phyloP scores from a whole-genome alignment of 2,888 invertebrate genomes.

The Hydraecia micacea region DNA sequence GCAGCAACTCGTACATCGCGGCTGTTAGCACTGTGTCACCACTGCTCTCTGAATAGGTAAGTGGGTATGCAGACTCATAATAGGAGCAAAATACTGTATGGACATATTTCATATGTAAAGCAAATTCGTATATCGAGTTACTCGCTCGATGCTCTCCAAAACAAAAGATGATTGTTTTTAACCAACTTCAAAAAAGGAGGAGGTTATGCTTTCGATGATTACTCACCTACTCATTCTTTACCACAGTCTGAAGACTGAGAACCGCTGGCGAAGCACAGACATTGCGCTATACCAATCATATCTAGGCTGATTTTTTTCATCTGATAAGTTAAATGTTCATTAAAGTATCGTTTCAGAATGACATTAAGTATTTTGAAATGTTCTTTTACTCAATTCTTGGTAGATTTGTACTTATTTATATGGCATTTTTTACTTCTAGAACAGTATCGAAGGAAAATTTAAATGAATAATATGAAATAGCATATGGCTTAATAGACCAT shows the following conservation, averaged over 20 bases:
- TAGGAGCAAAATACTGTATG: neutral
- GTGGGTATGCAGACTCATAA: neutral
- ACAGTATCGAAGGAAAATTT: neutral
- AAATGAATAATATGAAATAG: neutral
- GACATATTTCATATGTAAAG: neutral
- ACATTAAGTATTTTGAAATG: neutral
- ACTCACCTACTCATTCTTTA: neutral
- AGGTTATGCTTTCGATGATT: neutral
- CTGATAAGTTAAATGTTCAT: neutral
- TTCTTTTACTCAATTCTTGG: neutral
- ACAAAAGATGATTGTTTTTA: neutral
- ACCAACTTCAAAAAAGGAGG: neutral
- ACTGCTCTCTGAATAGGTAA: too few relatives aligned
- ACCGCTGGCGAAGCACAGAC: neutral
- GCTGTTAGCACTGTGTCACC: too few relatives aligned
- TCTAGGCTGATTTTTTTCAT: neutral
- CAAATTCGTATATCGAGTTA: neutral
- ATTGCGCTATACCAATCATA: too few relatives aligned
- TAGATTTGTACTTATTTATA: neutral
- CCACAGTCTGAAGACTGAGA: neutral
- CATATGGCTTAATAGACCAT: neutral
- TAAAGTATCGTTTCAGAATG: neutral
- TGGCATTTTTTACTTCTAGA: neutral
- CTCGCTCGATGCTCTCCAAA: neutral
- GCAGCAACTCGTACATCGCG: too few relatives aligned